Evolutionary conservation across 2,113 vertebrate genomes (phyloP).

Genomic region (Oreotragus oreotragus): DNA sequence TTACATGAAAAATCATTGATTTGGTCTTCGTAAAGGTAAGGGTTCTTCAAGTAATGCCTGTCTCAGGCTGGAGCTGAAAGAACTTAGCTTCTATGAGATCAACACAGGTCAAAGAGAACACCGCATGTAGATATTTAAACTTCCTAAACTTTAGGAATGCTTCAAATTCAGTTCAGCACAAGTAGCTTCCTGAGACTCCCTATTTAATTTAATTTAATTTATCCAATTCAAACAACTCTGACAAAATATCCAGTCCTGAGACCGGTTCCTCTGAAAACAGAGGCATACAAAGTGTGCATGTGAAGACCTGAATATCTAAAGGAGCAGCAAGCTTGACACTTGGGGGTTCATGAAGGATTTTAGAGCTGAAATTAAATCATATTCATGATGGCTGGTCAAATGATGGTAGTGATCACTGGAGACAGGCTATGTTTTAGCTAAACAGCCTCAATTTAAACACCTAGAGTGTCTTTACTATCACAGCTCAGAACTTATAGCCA

Average conservation of each 20-base stretch:
- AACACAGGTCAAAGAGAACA: not conserved
- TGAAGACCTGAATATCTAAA: not conserved
- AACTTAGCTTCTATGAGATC: not conserved
- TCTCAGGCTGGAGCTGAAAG: not conserved
- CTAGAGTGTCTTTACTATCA: not conserved
- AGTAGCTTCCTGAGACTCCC: not conserved
- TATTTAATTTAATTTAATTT: not conserved
- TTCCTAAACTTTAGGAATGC: not conserved
- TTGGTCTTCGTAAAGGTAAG: not conserved
- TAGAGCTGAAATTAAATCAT: not conserved
- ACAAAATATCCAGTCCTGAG: not conserved
- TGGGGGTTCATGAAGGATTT: not conserved
- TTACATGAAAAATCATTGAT: not conserved
- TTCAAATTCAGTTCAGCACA: not conserved
- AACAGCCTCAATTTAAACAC: not conserved
- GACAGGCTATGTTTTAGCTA: not conserved
- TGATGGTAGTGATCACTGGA: not conserved
- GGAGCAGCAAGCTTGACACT: not conserved
- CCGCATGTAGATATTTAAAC: not conserved
- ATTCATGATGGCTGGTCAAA: not conserved
- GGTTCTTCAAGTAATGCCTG: not conserved
- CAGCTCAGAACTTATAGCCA: not conserved
- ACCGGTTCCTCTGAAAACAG: not conserved
- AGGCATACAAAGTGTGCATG: too few species aligned
- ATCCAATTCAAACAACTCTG: not conserved